phyloP scores from a whole-genome alignment of 2,888 invertebrate species.

The Mesorhabditis spiculigera region DNA sequence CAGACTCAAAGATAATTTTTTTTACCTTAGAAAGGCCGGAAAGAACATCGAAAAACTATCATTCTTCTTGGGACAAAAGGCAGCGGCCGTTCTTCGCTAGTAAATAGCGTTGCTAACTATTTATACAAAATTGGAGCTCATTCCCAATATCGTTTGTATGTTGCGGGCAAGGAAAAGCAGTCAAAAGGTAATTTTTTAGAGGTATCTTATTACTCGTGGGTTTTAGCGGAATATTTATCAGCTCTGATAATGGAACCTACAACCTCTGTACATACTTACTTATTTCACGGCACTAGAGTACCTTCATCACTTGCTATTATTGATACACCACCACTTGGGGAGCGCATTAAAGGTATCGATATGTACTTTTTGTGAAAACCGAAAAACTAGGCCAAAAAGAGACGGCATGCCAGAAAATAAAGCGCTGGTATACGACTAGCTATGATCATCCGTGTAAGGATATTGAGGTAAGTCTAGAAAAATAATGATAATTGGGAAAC shows the following conservation, averaged over 20 bases:
- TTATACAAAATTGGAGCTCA: not conserved
- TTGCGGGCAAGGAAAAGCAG: not conserved
- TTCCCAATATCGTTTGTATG: not conserved
- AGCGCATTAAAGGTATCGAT: not conserved
- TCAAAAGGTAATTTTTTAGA: not conserved
- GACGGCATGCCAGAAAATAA: not conserved
- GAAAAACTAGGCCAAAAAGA: not conserved
- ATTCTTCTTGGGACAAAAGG: not conserved
- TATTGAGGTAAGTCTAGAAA: not conserved
- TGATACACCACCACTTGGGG: conserved; percentile 3
- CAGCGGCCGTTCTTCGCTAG: not conserved
- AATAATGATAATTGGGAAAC: no score
- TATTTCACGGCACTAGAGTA: not conserved
- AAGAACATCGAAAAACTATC: not conserved
- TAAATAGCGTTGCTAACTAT: not conserved
- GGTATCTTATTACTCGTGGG: no score
- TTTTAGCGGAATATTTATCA: no score
- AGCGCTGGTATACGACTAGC: not conserved
- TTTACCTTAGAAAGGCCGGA: not conserved
- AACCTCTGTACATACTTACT: conserved; percentile 1
- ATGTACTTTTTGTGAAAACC: not conserved
- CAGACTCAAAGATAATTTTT: not conserved
- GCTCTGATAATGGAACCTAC: not conserved
- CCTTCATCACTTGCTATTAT: not conserved
- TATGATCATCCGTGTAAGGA: not conserved